Evolutionary conservation across 2,113 vertebrate species (phyloP), one percentile per base, ranked within the genome.

Genomic region (Equus przewalskii): DNA sequence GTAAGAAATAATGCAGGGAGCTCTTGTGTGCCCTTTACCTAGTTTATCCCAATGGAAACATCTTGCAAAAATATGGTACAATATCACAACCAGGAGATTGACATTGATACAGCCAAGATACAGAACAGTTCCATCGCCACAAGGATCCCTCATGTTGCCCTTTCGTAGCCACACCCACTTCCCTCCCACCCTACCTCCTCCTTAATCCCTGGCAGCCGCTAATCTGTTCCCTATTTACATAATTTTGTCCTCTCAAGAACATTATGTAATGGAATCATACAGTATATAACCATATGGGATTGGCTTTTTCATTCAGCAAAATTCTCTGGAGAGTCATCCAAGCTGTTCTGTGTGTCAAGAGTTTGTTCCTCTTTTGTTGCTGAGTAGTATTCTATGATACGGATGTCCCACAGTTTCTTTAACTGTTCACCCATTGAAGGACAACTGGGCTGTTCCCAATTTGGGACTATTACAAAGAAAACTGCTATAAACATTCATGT

Each of bases 391-490:
- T 96, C 91, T 84, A 58, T 65, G 49, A 10, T 80, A 46, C 82
- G 88, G 76, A 78, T 82, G 24, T 88, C 69, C 81, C 70, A 49
- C 19, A 72, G 65, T 89, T 93, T 80, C 30, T 89, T 92, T 69
- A 79, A 78, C 56, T 49, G 78, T 65, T 94, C 91, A 83, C 56
- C 21, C 7, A 5, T 11, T 65, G 70, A 91, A 91, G 62, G 56
- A 67, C 80, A 86, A 60, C 56, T 95, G 75, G 58, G 49, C 49
- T 82, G 11, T 83, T 96, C 62, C 70, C 69, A 90, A 10, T n/a
- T 72, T 87, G 24, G 56, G n/a, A 44, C 13, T 92, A 58, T 87
- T 90, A 90, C 33, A 92, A 87, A 98, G 67, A 72, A 94, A 97
- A 69, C 64, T 90, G 56, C 41, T 83, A 44, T 69, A 94, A 94